phyloP scores from a whole-genome alignment of 2,797 vertebrate species.

The Halcyon badia region DNA sequence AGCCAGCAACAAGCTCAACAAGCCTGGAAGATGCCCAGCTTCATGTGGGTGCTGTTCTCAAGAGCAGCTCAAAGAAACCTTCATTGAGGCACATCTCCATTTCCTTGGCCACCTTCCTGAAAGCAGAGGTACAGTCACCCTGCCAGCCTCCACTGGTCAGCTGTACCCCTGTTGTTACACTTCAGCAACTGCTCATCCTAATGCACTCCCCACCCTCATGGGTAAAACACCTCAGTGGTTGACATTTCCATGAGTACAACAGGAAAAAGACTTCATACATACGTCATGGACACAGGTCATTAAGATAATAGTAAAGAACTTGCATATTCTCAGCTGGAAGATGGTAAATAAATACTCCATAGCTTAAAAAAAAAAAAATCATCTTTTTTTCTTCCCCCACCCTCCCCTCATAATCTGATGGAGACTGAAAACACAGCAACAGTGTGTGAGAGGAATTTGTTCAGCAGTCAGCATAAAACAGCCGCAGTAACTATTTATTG shows the following conservation, averaged over 20 bases:
- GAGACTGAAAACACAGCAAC: not conserved
- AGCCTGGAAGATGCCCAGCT: not conserved
- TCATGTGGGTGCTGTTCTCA: accelerated
- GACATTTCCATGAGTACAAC: not conserved
- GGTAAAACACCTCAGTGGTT: not conserved
- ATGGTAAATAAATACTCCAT: not conserved
- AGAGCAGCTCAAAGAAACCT: not conserved
- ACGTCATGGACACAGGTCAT: not conserved
- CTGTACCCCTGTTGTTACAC: accelerated
- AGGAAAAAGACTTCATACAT: accelerated
- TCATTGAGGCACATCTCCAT: not conserved
- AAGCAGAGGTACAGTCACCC: not conserved
- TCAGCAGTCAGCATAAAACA: not conserved
- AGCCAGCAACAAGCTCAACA: not conserved
- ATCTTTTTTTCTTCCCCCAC: not conserved
- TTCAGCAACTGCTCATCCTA: not conserved
- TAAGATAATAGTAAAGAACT: not conserved
- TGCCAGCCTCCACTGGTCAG: not conserved
- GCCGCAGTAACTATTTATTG: not conserved
- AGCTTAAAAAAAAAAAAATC: not conserved
- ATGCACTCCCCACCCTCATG: accelerated
- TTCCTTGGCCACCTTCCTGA: not conserved
- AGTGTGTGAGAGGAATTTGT: not conserved
- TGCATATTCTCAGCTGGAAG: not conserved
- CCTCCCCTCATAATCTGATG: no score